These are phyloP conservation scores for Xanthostigma xanthostigma DNA, from an alignment of 2,888 invertebrate species.

Conservation along the genomic window DNA sequence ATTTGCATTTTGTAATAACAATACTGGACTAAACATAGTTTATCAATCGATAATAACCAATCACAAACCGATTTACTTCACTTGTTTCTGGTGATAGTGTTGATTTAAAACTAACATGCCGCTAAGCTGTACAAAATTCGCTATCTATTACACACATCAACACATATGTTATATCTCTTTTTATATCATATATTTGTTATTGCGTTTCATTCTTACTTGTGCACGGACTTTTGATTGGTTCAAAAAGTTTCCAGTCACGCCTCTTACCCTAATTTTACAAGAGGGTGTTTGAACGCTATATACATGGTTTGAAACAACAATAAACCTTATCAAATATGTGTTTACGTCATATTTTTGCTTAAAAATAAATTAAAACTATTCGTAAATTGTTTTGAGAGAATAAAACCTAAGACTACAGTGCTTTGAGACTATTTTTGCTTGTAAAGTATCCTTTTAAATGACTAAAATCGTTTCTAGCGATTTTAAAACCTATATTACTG, in stretches of 20 bases:
- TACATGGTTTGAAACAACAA: not conserved
- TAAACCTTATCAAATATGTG: too few species aligned
- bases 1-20: too few species aligned
- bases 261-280: slow-evolving; percentile 17
- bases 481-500: slow-evolving; percentile 7
- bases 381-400: too few species aligned
- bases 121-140: slow-evolving; percentile 4
- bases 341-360: too few species aligned
- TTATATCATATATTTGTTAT: not conserved
- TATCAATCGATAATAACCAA: too few species aligned
- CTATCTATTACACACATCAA: slow-evolving; percentile 4
- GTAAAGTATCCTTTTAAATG: slow-evolving; percentile 22
- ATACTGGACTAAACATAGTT: too few species aligned
- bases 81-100: slow-evolving; percentile 4
- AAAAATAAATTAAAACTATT: too few species aligned
- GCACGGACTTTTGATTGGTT: slow-evolving; percentile 20
- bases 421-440: too few species aligned
- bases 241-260: slow-evolving; percentile 20
- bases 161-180: not conserved
- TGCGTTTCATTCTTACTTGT: not conserved
- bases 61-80: not conserved
- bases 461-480: slow-evolving; percentile 8
- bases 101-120: slow-evolving; percentile 4
- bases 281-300: not conserved
- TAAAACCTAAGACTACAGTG: too few species aligned